phyloP scores from a whole-genome alignment of 2,797 vertebrate genomes.

The Schizopygopsis malacanthus region DNA sequence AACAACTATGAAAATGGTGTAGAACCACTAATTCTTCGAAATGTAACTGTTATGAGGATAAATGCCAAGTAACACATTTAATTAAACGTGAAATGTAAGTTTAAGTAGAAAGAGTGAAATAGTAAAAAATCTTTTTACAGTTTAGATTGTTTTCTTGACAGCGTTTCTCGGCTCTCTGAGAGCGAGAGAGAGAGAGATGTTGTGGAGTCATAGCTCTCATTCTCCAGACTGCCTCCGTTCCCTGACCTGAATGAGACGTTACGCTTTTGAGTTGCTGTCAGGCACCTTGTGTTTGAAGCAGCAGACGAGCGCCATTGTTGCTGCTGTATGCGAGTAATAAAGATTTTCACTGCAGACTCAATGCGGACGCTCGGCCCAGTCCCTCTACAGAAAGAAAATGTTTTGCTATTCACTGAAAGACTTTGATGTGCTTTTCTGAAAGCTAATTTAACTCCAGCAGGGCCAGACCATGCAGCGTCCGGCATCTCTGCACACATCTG shows the following conservation, averaged over 20 bases:
- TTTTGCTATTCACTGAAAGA: constrained; percentile 1
- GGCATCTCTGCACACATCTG: not conserved
- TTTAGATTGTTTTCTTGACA: not conserved
- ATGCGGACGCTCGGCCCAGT: not conserved
- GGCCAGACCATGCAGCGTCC: not conserved
- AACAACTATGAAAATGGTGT: not conserved
- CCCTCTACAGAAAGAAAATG: not conserved
- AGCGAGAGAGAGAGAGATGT: not conserved
- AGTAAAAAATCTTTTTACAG: not conserved
- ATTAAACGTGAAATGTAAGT: not conserved
- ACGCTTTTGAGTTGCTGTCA: constrained; percentile 24
- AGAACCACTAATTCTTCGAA: not conserved
- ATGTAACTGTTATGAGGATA: not conserved
- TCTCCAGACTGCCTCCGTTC: not conserved
- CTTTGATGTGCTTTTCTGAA: constrained; percentile 15
- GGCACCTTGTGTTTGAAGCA: constrained; percentile 6
- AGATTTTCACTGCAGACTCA: constrained; percentile 18
- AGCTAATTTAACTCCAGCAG: not conserved
- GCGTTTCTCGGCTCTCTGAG: not conserved
- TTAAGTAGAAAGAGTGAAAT: not conserved
- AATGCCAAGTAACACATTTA: not conserved
- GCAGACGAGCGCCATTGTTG: constrained; percentile 32
- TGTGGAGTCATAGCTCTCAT: not conserved
- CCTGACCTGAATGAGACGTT: constrained; percentile 35
- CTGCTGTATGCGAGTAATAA: constrained; percentile 21